phyloP scores from a whole-genome alignment of 1,140 invertebrate species.

The Dreissena rostriformis region DNA sequence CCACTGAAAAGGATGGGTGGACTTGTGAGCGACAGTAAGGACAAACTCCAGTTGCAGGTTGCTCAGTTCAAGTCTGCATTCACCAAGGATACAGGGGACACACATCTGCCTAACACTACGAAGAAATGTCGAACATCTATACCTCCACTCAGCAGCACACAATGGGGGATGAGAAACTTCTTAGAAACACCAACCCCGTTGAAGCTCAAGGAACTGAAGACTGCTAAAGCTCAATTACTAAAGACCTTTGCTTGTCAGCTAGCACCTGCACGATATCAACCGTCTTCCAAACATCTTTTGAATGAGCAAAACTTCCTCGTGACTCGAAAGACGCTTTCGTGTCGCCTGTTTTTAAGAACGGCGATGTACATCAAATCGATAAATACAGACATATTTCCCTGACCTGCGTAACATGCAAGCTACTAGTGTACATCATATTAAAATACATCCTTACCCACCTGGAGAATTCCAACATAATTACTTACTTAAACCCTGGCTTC shows the following conservation, averaged over 20 bases:
- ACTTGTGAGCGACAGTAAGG: too few relatives aligned
- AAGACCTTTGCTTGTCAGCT: neutral
- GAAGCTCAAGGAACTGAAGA: too few relatives aligned
- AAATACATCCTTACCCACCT: conserved; percentile 11
- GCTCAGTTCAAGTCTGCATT: too few relatives aligned
- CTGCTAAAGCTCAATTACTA: too few relatives aligned
- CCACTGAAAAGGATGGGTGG: too few relatives aligned
- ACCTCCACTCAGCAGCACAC: too few relatives aligned
- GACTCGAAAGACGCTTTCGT: conserved; percentile 27
- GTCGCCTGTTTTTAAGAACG: conserved; percentile 18
- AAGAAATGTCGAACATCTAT: too few relatives aligned
- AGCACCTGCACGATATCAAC: neutral
- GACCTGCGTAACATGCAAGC: conserved; percentile 4
- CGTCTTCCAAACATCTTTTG: conserved; percentile 20
- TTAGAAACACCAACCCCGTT: too few relatives aligned
- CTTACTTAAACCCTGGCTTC: conserved; percentile 37
- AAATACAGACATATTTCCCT: conserved; percentile 18
- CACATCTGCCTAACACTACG: too few relatives aligned
- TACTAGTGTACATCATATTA: neutral
- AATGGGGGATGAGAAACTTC: too few relatives aligned
- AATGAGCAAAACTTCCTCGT: neutral
- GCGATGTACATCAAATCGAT: neutral
- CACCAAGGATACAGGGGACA: too few relatives aligned
- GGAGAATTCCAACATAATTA: conserved; percentile 21
- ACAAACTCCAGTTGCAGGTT: too few relatives aligned